Conservation (phyloP, 2,888 invertebrate genomes). For the Cheilosia scutellata region DNA sequence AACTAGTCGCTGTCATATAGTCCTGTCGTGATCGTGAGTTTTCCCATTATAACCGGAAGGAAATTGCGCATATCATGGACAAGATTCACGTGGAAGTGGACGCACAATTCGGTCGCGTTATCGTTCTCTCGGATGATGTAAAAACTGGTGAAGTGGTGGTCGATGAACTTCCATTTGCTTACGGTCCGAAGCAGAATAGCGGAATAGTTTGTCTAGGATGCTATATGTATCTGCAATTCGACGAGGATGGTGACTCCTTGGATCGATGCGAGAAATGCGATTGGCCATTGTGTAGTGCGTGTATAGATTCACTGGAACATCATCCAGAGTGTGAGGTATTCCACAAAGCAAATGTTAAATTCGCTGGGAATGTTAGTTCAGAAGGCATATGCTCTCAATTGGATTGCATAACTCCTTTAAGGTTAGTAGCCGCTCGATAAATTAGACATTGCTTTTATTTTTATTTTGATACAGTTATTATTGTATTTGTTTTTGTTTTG, state of each 20-base stretch:
- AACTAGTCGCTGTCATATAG: constrained; percentile 50
- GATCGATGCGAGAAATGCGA: constrained; percentile 90
- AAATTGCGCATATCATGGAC: constrained; percentile 78
- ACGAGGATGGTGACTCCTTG: constrained; percentile 82
- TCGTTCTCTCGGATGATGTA: constrained; percentile 88
- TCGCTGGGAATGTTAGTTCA: constrained; percentile 86
- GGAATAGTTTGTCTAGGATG: constrained; percentile 91
- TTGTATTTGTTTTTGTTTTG: constrained; percentile 7
- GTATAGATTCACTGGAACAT: constrained; percentile 85
- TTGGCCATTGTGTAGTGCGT: constrained; percentile 86
- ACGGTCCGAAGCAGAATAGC: constrained; percentile 91
- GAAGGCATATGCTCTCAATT: constrained; percentile 87
- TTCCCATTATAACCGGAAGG: constrained; percentile 27
- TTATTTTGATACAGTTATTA: constrained; percentile 4
- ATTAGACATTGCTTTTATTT: constrained; percentile 4
- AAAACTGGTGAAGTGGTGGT: constrained; percentile 90
- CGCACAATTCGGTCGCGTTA: constrained; percentile 89
- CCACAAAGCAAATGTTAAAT: constrained; percentile 86
- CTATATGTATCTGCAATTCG: constrained; percentile 86
- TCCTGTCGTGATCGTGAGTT: constrained; percentile 49
- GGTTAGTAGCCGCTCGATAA: constrained; percentile 84
- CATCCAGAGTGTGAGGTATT: constrained; percentile 89
- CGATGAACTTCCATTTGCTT: constrained; percentile 89
- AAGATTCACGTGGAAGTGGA: constrained; percentile 84
- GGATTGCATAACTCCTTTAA: constrained; percentile 92